These are phyloP conservation scores for Mallotus villosus DNA, from an alignment of 2,797 vertebrate species.

Conservation along the genomic window DNA sequence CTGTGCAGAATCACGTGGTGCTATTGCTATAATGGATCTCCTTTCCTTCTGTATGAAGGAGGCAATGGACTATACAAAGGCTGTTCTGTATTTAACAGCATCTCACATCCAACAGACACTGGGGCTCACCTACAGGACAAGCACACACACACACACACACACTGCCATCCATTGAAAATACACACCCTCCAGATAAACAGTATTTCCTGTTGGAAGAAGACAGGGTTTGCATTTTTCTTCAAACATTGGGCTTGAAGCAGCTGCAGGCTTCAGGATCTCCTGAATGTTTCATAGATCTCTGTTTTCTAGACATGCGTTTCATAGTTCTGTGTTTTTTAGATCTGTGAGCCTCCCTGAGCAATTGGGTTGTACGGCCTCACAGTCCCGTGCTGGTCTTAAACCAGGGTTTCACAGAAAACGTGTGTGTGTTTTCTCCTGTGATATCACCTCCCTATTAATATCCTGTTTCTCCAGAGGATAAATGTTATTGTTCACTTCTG, in stretches of 20 bases:
- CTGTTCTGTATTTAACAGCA: background rate
- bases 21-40: conserved; percentile 44
- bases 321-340: conserved; percentile 53
- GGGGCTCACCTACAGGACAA: background rate
- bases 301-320: conserved; percentile 48
- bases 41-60: background rate
- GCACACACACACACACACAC: conserved; percentile 20
- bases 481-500: background rate
- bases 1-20: conserved; percentile 56
- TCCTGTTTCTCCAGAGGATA: conserved; percentile 12
- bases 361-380: background rate
- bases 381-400: background rate
- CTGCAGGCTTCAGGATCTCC: conserved; percentile 38
- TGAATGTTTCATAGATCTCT: conserved; percentile 53
- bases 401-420: background rate
- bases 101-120: background rate
- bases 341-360: conserved; percentile 29
- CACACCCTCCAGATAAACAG: background rate
- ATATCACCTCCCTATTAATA: conserved; percentile 25
- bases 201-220: conserved; percentile 27
- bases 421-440: background rate
- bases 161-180: conserved; percentile 4
- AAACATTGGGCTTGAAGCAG: conserved; percentile 22
- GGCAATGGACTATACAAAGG: background rate
- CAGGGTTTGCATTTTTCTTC: conserved; percentile 11